phyloP scores from a whole-genome alignment of 2,888 invertebrate species.

The Pardosa pseudoannulata region DNA sequence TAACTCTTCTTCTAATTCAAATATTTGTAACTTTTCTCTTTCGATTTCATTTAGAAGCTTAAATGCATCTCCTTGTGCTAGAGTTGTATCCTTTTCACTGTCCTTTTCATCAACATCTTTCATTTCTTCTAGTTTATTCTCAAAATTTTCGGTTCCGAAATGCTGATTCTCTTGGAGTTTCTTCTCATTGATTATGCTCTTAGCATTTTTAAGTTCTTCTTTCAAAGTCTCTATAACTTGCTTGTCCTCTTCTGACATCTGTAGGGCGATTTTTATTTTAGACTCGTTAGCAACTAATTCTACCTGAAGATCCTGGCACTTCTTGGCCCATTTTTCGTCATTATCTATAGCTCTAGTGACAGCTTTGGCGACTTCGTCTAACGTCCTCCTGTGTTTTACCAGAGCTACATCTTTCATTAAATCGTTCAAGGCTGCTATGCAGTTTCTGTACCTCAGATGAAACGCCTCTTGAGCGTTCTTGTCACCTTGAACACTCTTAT shows the following conservation, averaged over 20 bases:
- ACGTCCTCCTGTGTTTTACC: conserved; percentile 27
- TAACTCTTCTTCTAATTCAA: conserved; percentile 51
- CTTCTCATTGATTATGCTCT: not conserved
- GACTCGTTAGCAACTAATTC: conserved; percentile 30
- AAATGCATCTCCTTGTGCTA: not conserved
- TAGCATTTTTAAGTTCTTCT: conserved; percentile 30
- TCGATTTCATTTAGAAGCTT: conserved; percentile 17
- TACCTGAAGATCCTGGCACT: not conserved
- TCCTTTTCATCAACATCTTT: not conserved
- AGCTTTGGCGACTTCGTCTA: conserved; percentile 34
- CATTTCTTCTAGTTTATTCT: not conserved
- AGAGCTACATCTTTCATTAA: conserved; percentile 34
- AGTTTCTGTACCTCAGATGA: not conserved
- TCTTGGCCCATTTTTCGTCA: conserved; percentile 10
- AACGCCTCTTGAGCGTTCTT: not conserved
- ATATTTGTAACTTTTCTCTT: conserved; percentile 24
- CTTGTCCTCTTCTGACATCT: conserved; percentile 44
- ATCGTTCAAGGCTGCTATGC: not conserved
- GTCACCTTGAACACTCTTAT: not conserved
- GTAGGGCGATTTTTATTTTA: conserved; percentile 33
- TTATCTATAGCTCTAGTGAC: conserved; percentile 15
- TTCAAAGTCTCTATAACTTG: conserved; percentile 35
- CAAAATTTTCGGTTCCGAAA: not conserved
- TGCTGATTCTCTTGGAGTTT: not conserved
- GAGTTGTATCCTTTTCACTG: not conserved